phyloP scores from a whole-genome alignment of 1,140 invertebrate genomes.

The Aphidius ervi region DNA sequence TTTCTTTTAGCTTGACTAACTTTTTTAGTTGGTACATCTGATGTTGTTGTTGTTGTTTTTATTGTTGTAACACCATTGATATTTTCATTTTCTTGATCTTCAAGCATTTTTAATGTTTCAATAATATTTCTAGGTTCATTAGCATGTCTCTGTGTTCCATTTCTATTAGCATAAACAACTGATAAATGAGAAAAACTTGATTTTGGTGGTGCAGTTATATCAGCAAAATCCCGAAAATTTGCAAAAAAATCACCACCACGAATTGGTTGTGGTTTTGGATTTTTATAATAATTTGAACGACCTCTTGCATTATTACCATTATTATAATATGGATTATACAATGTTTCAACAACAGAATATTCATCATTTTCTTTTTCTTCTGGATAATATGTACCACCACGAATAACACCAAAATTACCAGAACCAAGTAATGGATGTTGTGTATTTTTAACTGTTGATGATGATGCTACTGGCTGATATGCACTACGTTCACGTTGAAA shows the following conservation, averaged over 20 bases:
- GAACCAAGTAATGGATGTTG: conserved; percentile 66
- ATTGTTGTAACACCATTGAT: conserved; percentile 22
- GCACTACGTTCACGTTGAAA: conserved; percentile 42
- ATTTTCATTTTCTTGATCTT: conserved; percentile 55
- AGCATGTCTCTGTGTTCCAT: conserved; percentile 52
- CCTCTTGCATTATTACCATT: conserved; percentile 62
- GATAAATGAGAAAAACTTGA: conserved; percentile 77
- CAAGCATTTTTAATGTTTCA: conserved; percentile 69
- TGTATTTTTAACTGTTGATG: conserved; percentile 31
- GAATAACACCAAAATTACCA: conserved; percentile 83
- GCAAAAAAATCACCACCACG: conserved; percentile 60
- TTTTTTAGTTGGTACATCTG: conserved; percentile 52
- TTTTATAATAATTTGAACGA: conserved; percentile 55
- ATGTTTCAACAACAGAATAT: conserved; percentile 48
- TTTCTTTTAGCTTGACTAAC: conserved; percentile 63
- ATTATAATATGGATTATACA: conserved; percentile 63
- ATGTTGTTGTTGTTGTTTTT: conserved; percentile 36
- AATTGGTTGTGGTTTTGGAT: conserved; percentile 50
- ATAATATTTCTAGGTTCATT: conserved; percentile 75
- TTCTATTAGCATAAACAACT: conserved; percentile 76
- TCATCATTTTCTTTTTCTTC: conserved; percentile 57
- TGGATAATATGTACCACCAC: conserved; percentile 79
- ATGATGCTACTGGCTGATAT: conserved; percentile 34
- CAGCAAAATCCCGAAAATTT: conserved; percentile 84
- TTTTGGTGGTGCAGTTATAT: conserved; percentile 77